Percentiles rank a stretch among this genome's conserved stretches.
Conservation (phyloP, 2,888 invertebrate species). For the Philereme transversata region DNA sequence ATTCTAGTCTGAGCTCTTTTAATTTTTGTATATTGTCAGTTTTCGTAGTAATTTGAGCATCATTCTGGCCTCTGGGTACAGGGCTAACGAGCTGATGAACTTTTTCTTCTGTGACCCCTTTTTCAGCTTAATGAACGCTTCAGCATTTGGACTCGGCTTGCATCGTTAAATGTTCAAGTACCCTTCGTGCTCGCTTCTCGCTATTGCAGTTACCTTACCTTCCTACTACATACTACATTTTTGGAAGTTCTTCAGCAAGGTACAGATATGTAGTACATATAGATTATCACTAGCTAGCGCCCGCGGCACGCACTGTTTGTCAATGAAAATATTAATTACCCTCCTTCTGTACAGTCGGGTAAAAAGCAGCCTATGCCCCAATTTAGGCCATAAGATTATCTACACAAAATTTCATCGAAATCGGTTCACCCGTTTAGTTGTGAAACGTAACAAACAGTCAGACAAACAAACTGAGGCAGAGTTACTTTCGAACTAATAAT, state of each 20-base stretch:
- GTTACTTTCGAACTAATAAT: too few species aligned
- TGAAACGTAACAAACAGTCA: too few species aligned
- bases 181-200: constrained; percentile 29
- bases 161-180: constrained; percentile 54
- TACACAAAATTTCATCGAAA: too few species aligned
- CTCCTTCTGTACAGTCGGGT: too few species aligned
- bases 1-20: not conserved
- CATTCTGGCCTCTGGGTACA: not conserved
- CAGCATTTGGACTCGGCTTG: constrained; percentile 40
- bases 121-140: constrained; percentile 46
- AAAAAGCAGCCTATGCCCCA: too few species aligned
- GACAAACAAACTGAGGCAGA: too few species aligned
- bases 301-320: too few species aligned
- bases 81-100: constrained; percentile 21
- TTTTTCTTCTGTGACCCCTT: constrained; percentile 38
- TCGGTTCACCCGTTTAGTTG: too few species aligned
- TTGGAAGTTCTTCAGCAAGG: not conserved
- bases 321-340: too few species aligned
- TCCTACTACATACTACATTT: constrained; percentile 1
- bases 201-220: constrained; percentile 19
- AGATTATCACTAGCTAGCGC: too few species aligned
- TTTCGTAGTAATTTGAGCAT: constrained; percentile 3
- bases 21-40: not conserved
- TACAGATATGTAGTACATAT: too few species aligned
- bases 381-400: too few species aligned